Base-by-base conservation (phyloP, 2,888 invertebrate species). In the Plagodis pulveraria region DNA sequence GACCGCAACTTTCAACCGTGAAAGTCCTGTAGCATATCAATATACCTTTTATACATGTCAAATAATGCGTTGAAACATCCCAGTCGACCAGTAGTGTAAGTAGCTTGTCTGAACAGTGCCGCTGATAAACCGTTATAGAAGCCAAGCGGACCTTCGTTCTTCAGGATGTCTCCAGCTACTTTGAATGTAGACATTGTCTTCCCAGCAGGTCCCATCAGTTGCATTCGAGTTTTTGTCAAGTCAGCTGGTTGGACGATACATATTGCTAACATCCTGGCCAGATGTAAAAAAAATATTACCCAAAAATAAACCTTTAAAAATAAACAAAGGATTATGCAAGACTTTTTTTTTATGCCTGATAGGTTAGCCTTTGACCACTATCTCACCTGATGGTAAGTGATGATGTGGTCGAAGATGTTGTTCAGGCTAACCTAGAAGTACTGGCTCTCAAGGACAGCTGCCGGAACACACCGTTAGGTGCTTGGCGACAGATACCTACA, bases 61-160 rank as follows among this genome's bases (percentile, higher is more conserved):
- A 97, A 96, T 2, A 99, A 85, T 84, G 95, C 96, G 12, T 97
- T 97, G 84, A 98, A 99, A 67, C 97, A 95, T 49, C 99, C 99
- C 58, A 99, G 94, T 63, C 99, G 94, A 0, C 97, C 97, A 0
- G 99, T 99, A 0, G 99, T 99, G 83, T 99, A 99, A 0, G 99
- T 98, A 0, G 99, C 99, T 83, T 99, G 99, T 56, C 99, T 93
- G 67, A 99, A 91, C 47, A 99, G 91, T 0, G 97, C 98, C 4
- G 98, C 98, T 0, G 97, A 97, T 5, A 99, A 90, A 0, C 99
- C 99, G 36, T 95, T 95, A 84, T 99, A 99, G 67, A 99, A 91
- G 0, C 96, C 97, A 5, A 95, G 70, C 0, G 97, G 55, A 0
- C 99, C 99, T 84, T 99, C 99, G 58, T 95, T 96, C 74, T 91